Evolutionary conservation across 2,888 invertebrate species (phyloP), one percentile per base, ranked within the genome.

Genomic region (Heteromurus nitidus): DNA sequence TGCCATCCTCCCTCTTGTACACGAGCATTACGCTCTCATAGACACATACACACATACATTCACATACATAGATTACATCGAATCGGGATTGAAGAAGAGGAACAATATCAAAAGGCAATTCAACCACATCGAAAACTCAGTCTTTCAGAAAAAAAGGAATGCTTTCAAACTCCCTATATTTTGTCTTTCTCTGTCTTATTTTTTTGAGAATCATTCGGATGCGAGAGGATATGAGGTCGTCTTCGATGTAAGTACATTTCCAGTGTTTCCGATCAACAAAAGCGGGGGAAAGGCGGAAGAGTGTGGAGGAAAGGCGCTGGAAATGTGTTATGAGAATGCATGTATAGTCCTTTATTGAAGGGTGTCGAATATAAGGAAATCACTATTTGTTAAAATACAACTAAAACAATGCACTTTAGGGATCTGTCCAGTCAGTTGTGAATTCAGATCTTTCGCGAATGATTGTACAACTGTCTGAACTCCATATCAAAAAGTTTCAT

Each of bases 351-450:
- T 69, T 20, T 11, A 69, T 28, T 11, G 22, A 69, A 67, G 47
- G n/a, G n/a, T n/a, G n/a, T 24, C 9, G 64, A 22, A 26, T 22
- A 73, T 62, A 65, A 53, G 44, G 55, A 72, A 72, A 62, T 64
- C 53, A 65, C 65, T 65, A 74, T 74, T 74, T 74, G 65, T 65
- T 24, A 64, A 74, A 64, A 64, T 20, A 30, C 55, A 44, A 67
- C 36, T 73, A 42, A 75, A 75, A 67, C 75, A 75, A 67, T 75
- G 67, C 65, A 75, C 55, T 75, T 75, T 58, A 75, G 67, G 75
- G 75, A 75, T 74, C 53, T 74, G 65, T 31, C 44, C 36, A 74
- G 74, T 74, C 74, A 74, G 55, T 74, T 65, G 74, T 74, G 74
- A 74, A 74, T 65, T 73, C 30, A 30, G 62, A 64, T 73, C 50